Evolutionary conservation across 2,797 vertebrate species (phyloP).

Genomic region (Notoglanidium macrostoma): DNA sequence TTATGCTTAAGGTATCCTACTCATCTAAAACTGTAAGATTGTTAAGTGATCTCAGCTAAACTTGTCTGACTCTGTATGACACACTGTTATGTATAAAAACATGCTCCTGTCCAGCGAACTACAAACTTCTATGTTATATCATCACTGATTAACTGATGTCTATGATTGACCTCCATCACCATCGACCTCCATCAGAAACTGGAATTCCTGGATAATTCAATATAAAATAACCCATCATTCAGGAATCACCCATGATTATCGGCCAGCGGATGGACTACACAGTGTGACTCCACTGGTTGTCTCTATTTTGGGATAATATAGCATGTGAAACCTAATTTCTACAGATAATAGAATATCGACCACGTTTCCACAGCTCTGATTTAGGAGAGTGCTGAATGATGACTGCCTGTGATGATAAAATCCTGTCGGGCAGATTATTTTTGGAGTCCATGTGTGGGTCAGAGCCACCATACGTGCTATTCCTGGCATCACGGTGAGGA

Average conservation of each 20-base stretch:
- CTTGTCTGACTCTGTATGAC: neutral
- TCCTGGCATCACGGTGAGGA: conserved; percentile 36
- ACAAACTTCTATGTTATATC: too few relatives aligned
- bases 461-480: conserved; percentile 36
- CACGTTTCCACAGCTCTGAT: neutral
- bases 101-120: neutral
- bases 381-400: conserved; percentile 16
- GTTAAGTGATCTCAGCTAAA: neutral
- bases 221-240: neutral
- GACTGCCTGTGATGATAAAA: conserved; percentile 20
- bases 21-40: neutral
- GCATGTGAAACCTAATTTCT: neutral
- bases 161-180: neutral
- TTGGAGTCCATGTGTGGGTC: conserved; percentile 29
- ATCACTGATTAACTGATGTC: neutral
- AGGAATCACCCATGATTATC: neutral
- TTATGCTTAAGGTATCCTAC: neutral
- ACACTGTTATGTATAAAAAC: neutral
- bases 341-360: neutral
- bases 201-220: neutral
- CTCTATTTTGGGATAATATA: neutral
- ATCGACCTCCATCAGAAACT: too few relatives aligned
- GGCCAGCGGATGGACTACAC: neutral
- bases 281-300: neutral
- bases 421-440: conserved; percentile 51